These are phyloP conservation scores for Euphonia xanthogaster DNA, from an alignment of 2,797 vertebrate species.

Conservation along the genomic window DNA sequence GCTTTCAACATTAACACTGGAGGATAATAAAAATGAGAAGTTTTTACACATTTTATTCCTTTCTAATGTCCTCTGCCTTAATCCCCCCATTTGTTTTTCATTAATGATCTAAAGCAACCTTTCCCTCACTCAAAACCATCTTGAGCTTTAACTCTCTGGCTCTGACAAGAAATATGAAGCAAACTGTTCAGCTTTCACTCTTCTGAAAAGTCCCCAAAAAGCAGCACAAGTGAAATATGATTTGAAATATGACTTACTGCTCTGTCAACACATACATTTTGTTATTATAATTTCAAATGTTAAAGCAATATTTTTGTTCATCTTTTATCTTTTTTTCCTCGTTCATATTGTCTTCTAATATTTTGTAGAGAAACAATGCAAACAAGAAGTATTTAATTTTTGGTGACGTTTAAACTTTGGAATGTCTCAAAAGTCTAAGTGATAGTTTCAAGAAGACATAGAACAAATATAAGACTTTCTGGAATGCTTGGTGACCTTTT, in stretches of 20 bases:
- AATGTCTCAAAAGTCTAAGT: not conserved
- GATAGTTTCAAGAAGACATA: too few relatives aligned
- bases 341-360: not conserved
- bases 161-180: not conserved
- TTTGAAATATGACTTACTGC: not conserved
- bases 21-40: not conserved
- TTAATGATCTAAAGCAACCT: not conserved
- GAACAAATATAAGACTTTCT: too few relatives aligned
- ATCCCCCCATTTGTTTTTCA: not conserved
- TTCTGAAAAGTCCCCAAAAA: not conserved
- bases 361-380: not conserved
- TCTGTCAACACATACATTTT: not conserved
- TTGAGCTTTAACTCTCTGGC: not conserved
- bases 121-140: not conserved
- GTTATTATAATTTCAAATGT: not conserved
- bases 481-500: slow-evolving; percentile 7
- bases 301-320: not conserved
- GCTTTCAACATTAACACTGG: not conserved
- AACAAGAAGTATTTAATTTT: not conserved
- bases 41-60: not conserved
- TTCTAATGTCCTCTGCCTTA: not conserved
- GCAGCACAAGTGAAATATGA: not conserved
- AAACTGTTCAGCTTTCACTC: not conserved
- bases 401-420: not conserved
- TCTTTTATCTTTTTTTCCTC: not conserved